Conservation (phyloP, 2,888 invertebrate species). For the Eucera pruinosa region DNA sequence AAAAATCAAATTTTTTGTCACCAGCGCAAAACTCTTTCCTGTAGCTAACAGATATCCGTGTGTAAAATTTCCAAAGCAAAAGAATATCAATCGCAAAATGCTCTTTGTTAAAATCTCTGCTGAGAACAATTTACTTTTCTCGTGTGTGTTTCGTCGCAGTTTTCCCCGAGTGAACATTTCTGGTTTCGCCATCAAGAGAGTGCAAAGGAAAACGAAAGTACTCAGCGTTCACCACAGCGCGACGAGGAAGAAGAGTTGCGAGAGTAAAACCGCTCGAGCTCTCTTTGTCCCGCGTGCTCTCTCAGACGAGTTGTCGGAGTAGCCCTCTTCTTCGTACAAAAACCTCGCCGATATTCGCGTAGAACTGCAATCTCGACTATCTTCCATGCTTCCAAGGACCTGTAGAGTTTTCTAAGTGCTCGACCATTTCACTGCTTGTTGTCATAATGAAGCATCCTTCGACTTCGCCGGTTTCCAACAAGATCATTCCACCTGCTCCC, state of each 20-base stretch:
- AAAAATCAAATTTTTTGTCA: no score
- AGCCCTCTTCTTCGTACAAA: slow-evolving; percentile 41
- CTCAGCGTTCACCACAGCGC: not conserved
- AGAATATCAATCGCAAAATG: not conserved
- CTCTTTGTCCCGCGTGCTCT: slow-evolving; percentile 34
- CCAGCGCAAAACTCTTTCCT: no score
- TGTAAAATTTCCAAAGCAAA: not conserved
- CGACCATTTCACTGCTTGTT: slow-evolving; percentile 25
- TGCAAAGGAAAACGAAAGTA: slow-evolving; percentile 6
- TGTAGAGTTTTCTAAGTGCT: not conserved
- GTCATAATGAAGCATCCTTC: slow-evolving; percentile 17
- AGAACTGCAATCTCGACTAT: not conserved
- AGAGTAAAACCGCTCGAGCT: slow-evolving; percentile 22
- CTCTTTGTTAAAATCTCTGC: not conserved
- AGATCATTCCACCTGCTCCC: not conserved
- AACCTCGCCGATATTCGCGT: slow-evolving; percentile 33
- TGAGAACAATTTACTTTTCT: not conserved
- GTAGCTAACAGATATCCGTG: no score
- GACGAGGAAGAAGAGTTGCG: not conserved
- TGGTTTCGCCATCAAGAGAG: not conserved
- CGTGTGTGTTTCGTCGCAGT: not conserved
- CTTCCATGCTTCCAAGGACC: not conserved
- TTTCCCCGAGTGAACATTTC: not conserved
- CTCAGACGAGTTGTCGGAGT: slow-evolving; percentile 43
- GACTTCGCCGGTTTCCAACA: not conserved